Evolutionary conservation across 2,797 vertebrate species (phyloP).

Genomic region (Karalla daura): DNA sequence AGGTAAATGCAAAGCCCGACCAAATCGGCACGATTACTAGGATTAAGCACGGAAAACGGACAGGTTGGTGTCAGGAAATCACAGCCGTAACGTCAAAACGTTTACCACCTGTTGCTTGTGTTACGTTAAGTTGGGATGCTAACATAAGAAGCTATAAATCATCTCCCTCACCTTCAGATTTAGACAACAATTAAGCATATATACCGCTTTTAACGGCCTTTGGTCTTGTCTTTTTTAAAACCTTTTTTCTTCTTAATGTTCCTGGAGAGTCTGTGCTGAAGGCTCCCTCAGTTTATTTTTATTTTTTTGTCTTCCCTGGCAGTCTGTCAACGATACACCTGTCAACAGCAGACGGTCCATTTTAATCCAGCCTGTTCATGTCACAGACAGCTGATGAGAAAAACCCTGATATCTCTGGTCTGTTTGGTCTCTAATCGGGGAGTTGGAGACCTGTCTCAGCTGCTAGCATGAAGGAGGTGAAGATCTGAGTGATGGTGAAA

Average conservation of each 20-base stretch:
- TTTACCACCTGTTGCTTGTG: slow-evolving; percentile 58
- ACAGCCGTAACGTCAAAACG: neutral
- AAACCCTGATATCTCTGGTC: neutral
- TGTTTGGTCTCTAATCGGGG: neutral
- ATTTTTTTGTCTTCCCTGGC: neutral
- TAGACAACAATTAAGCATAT: too few species aligned
- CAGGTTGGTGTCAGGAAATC: neutral
- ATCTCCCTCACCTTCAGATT: slow-evolving; percentile 9
- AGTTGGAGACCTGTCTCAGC: neutral
- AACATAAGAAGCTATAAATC: slow-evolving; percentile 22
- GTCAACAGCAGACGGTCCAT: slow-evolving; percentile 57
- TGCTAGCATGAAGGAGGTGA: neutral
- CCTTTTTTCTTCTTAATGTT: neutral
- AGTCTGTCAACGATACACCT: slow-evolving; percentile 34
- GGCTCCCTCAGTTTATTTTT: too few species aligned
- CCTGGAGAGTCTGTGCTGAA: too few species aligned
- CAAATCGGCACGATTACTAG: neutral
- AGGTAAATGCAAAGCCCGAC: neutral
- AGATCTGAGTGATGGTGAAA: slow-evolving; percentile 2
- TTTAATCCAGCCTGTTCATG: slow-evolving; percentile 49
- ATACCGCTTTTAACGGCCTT: too few species aligned
- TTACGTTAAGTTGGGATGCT: slow-evolving; percentile 27
- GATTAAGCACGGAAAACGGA: neutral
- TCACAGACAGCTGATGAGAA: neutral
- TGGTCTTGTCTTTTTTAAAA: neutral